phyloP scores from a whole-genome alignment of 2,888 invertebrate genomes.

The Odontomyia ornata region DNA sequence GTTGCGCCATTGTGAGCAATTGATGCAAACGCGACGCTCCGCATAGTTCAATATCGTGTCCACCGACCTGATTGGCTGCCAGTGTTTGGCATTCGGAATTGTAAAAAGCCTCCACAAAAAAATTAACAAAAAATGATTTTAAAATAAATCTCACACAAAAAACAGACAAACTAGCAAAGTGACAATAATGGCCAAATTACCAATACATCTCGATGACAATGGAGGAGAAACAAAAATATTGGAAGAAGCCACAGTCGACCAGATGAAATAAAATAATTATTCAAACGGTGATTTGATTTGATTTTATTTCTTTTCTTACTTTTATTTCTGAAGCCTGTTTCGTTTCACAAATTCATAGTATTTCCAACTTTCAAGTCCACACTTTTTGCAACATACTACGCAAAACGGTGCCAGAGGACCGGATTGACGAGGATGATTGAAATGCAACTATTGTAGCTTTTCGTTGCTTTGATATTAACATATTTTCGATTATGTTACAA shows the following conservation, averaged over 20 bases:
- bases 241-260: neutral
- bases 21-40: neutral
- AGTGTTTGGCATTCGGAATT: constrained; percentile 2
- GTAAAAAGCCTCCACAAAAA: neutral
- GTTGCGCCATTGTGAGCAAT: neutral
- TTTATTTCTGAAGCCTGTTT: neutral
- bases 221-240: no score
- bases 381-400: neutral
- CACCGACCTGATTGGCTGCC: constrained; percentile 1
- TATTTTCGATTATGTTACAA: constrained; percentile 24
- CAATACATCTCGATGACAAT: no score
- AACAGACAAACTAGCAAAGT: no score
- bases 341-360: neutral
- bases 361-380: constrained; percentile 33
- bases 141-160: neutral
- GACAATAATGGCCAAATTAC: neutral
- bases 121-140: neutral
- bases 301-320: neutral
- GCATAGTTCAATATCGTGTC: constrained; percentile 13
- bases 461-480: neutral
- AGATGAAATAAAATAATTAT: neutral
- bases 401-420: neutral
- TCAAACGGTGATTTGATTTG: neutral
- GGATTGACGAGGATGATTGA: constrained; percentile 9
- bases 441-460: neutral